Evolutionary conservation across 2,888 invertebrate genomes (phyloP), one percentile per base, ranked within the genome.

Genomic region (Phengaris alcon): DNA sequence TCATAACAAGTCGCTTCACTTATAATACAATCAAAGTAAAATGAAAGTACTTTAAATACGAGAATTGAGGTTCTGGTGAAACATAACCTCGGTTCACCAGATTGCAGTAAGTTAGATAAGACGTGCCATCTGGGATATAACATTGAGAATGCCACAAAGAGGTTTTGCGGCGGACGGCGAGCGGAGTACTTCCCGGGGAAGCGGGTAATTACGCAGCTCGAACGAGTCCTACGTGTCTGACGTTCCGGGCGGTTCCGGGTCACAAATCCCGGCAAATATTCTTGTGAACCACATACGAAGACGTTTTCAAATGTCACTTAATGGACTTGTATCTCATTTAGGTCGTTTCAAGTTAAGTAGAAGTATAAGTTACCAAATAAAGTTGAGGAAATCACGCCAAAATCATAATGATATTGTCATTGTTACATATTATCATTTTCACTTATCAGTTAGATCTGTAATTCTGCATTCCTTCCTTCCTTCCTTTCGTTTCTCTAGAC

Each of bases 171-270:
- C 75, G 59, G 68, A 73, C 76, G 75, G 78, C 77, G 77, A 77
- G 77, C 75, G 76, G 68, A 75, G 72, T 75, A 75, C 78, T 79
- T 79, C 79, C 78, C 76, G 77, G 68, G 77, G 79, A 79, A 75
- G 77, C 76, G 75, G 76, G 79, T 79, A 77, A 79, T 79, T 79
- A 79, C 75, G 75, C 79, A 73, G 46, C 59, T 59, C 70, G 73
- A 75, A 68, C 74, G 69, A 75, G 68, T 57, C 48, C 55, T 35
- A 72, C 72, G 54, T 52, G 72, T 72, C 52, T 72, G 51, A 69
- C 7, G 72, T 54, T 35, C 72, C 22, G 52, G 35, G 35, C 64
- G 35, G 59, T 64, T 64, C 59, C 59, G 64, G 64, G 35, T 64
- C 64, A 44, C 64, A 64, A 64, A 64, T 64, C 64, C 64, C 64